Evolutionary conservation across 2,113 vertebrate species (phyloP), one percentile per base, ranked within the genome.

Genomic region (Sigmodon hispidus): DNA sequence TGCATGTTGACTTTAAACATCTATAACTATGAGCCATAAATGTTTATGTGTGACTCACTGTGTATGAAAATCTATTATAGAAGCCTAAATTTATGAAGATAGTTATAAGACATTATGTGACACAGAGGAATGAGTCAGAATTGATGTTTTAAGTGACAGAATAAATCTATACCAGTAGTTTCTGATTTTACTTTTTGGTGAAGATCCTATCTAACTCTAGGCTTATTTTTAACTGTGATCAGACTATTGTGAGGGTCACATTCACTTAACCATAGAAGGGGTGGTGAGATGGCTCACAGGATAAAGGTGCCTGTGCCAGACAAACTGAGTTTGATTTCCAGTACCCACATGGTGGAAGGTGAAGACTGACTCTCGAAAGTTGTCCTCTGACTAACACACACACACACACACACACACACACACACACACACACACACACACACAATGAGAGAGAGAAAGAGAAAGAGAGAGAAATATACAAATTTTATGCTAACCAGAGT

Each of bases 61-160:
- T 52, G 2, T 67, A 17, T 50, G 45, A 1, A 10, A 86, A 48
- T 36, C 10, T n/a, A 17, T 86, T 67, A 26, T 2, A 67, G 31
- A 5, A 67, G 11, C 31, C 21, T 24, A 31, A 24, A 50, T 67
- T 65, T 50, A 67, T 5, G 15, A 86, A 67, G 63, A 13, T 67
- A 34, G 40, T n/a, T 84, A 84, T 12, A 67, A 67, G 63, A 69
- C 61, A 36, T 50, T 69, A 67, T 67, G 29, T 24, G 45, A 50
- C 61, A 86, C 29, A 24, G 26, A 86, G 43, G 19, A 50, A 43
- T 24, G 61, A 45, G 7, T 36, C 50, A 17, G 43, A 86, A 8
- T 48, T 50, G 26, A 88, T 55, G 24, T 48, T 85, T 88, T 48
- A 48, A 93, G 75, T n/a, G 43, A n/a, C 26, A 92, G 40, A 89